phyloP scores from a whole-genome alignment of 2,797 vertebrate genomes.

The Monodelphis domestica region DNA sequence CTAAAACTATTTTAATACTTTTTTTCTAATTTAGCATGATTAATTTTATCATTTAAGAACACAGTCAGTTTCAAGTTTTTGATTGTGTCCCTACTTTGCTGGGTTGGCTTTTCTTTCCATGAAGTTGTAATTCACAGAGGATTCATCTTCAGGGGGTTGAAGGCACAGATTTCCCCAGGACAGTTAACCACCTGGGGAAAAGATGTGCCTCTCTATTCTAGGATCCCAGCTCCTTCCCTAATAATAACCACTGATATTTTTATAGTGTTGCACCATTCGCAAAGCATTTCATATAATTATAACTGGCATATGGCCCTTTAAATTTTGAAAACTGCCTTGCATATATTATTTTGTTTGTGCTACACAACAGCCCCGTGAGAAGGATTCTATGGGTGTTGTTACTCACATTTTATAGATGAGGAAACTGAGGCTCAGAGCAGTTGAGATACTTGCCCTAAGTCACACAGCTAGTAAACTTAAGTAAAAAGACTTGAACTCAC shows the following conservation, averaged over 20 bases:
- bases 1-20: conserved; percentile 75
- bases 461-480: background rate
- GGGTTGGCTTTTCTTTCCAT: conserved; percentile 23
- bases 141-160: background rate
- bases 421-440: background rate
- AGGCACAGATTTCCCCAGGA: conserved; percentile 30
- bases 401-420: background rate
- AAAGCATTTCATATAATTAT: background rate
- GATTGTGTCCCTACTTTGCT: conserved; percentile 40
- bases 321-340: background rate
- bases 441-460: background rate
- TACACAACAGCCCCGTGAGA: background rate
- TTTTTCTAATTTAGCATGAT: conserved; percentile 71
- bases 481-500: background rate
- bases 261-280: background rate
- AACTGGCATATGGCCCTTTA: background rate
- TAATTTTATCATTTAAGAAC: conserved; percentile 67
- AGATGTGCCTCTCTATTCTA: conserved; percentile 11
- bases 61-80: conserved; percentile 51
- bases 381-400: background rate
- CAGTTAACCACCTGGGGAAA: conserved; percentile 14
- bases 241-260: background rate
- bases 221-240: background rate
- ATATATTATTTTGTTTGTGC: background rate
- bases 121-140: conserved; percentile 10